Evolutionary conservation across 2,888 invertebrate species (phyloP).

Genomic region (Ecdyonurus torrentis): DNA sequence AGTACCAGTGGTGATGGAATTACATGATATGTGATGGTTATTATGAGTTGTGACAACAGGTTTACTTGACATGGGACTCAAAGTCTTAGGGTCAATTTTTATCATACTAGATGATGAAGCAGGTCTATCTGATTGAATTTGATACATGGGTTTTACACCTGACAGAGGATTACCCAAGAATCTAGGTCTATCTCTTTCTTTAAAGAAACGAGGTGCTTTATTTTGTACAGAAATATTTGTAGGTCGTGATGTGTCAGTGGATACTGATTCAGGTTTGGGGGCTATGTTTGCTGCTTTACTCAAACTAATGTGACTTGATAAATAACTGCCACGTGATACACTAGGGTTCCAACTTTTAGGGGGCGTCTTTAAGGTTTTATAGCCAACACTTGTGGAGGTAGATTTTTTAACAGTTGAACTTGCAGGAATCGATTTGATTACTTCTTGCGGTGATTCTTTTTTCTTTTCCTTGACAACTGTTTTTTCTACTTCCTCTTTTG

Average conservation of each 20-base stretch:
- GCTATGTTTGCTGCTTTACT: constrained; percentile 10
- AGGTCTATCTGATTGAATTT: constrained; percentile 25
- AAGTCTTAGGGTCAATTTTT: constrained; percentile 40
- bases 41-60: neutral
- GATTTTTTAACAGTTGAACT: constrained; percentile 8
- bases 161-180: constrained; percentile 39
- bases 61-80: constrained; percentile 28
- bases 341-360: constrained; percentile 44
- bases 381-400: constrained; percentile 22
- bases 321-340: constrained; percentile 27
- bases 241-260: constrained; percentile 7
- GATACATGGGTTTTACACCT: constrained; percentile 41
- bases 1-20: neutral
- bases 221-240: constrained; percentile 9
- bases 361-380: constrained; percentile 39
- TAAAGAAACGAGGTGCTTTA: constrained; percentile 39
- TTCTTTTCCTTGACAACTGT: neutral
- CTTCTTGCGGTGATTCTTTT: neutral
- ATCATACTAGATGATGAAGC: constrained; percentile 19
- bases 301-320: constrained; percentile 23
- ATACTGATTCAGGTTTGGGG: constrained; percentile 17
- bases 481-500: no score
- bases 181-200: constrained; percentile 35
- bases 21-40: neutral
- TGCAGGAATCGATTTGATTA: neutral